phyloP scores from a whole-genome alignment of 1,140 invertebrate genomes.

The Marisa cornuarietis region DNA sequence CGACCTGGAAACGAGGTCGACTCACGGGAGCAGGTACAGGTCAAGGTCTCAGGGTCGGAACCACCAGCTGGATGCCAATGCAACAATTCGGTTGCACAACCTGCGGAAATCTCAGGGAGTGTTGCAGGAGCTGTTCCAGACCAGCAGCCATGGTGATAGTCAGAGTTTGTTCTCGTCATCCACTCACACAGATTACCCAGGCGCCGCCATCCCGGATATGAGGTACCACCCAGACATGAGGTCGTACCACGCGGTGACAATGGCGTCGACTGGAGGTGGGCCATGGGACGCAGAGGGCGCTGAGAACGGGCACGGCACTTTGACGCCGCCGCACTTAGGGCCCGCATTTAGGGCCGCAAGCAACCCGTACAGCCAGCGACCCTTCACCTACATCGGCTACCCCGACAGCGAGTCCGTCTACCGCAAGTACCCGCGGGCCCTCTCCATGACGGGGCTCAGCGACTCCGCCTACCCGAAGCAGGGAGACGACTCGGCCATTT shows the following conservation, averaged over 20 bases:
- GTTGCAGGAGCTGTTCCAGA: constrained; percentile 50
- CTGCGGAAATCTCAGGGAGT: constrained; percentile 37
- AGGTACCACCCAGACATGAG: no score
- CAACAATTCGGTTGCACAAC: constrained; percentile 56
- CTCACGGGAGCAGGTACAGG: constrained; percentile 18
- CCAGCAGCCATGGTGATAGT: constrained; percentile 32
- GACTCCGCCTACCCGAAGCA: constrained; percentile 38
- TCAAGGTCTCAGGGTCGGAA: not conserved
- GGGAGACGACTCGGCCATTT: constrained; percentile 58
- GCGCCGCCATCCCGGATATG: no score
- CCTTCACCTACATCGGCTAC: constrained; percentile 27
- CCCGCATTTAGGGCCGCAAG: constrained; percentile 3
- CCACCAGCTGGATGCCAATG: constrained; percentile 50
- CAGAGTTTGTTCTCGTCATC: no score
- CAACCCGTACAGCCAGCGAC: constrained; percentile 8
- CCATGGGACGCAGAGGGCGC: not conserved
- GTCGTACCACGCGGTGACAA: no score
- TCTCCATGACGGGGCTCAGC: constrained; percentile 42
- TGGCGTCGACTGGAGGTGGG: not conserved
- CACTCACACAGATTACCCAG: no score
- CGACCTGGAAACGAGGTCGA: constrained; percentile 33
- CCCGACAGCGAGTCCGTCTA: constrained; percentile 47
- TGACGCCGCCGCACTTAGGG: not conserved
- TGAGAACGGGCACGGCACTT: not conserved
- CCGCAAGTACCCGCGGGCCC: constrained; percentile 30